Base-by-base conservation (phyloP, 1,140 invertebrate genomes). In the Drosophila parvula region DNA sequence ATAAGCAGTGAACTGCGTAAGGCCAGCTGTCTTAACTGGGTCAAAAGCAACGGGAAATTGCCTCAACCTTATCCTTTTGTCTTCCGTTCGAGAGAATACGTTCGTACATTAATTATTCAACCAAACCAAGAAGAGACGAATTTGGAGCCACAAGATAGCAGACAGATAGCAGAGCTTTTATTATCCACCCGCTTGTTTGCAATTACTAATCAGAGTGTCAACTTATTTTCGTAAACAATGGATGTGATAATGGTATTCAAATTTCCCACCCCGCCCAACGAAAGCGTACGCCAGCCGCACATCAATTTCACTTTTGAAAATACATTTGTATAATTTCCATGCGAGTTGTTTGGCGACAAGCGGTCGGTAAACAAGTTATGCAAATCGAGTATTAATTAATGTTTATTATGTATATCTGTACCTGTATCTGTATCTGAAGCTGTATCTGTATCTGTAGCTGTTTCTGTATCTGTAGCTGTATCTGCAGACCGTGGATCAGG, bases 401-500 rank as follows among this genome's bases (percentile, higher is more conserved):
- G 65, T 40, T 30, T 47, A 75, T 73, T 73, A 73, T 73, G 68
- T 58, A 14, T 68, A 18, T 47, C 47, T 32, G 28, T 53, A 51
- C 32, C 48, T 34, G n/a, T 16, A 34, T 34, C n/a, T 51, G 50
- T 51, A 14, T 53, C 28, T 44, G 36, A 18, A 12, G n/a, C 50
- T 51, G 50, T 18, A 12, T 16, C 10, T 32, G 28, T 34, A 32
- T 32, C 28, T 32, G n/a, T 14, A n/a, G 27, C 3, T 48, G 45
- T 50, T 16, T 30, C 11, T 30, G 30, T 8, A 7, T 2, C 16
- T 60, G 38, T 67, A 59, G 18, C 34, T 71, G 41, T 69, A 30
- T 71, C 53, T 71, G 68, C 51, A 71, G 41, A 68, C 41, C 16
- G 47, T 57, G 51, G 60, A 65, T 75, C 71, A 75, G 73, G 71